Evolutionary conservation across 2,113 vertebrate species (phyloP), one percentile per base, ranked within the genome.

Genomic region (Phodopus roborovskii): DNA sequence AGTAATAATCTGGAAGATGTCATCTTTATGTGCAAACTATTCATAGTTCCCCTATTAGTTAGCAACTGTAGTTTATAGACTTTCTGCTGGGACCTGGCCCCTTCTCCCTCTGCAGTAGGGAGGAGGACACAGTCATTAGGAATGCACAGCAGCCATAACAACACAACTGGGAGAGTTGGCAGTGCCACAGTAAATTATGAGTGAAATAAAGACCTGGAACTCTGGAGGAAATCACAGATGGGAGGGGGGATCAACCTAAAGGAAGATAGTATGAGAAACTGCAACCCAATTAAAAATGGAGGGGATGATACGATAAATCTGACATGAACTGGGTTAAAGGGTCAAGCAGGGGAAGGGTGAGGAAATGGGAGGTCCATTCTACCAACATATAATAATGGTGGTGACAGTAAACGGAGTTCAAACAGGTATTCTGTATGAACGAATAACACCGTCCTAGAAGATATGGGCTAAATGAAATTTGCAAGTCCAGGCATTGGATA

Each of bases 11-110:
- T 22, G 10, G 5, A 62, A n/a, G 10, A 17, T 15, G 0, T 8
- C 0, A 45, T 36, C 39, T n/a, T 88, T 73, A 33, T 24, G 0
- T 16, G 45, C 36, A 74, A 62, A 16, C 39, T 4, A 64, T 24
- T 26, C 36, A 22, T 0, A 64, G 24, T 56, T 24, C 1, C 6
- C 24, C 42, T 20, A 11, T 6, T 3, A 26, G 36, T 30, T 11
- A 26, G 16, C 36, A 10, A 68, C 0, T 42, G 28, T 11, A 83
- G 33, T 7, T n/a, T 4, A 22, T 5, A 39, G 50, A 48, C 42
- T 30, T 24, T 13, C 0, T 28, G 60, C 13, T 28, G 5, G 12
- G 24, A 5, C 48, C 20, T 39, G 42, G 48, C 12, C 5, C n/a
- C 70, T 22, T 19, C 15, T 36, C 10, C 39, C 53, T 9, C 53